Evolutionary conservation across 1,140 invertebrate genomes (phyloP).

Genomic region (Heliconius hermathena): DNA sequence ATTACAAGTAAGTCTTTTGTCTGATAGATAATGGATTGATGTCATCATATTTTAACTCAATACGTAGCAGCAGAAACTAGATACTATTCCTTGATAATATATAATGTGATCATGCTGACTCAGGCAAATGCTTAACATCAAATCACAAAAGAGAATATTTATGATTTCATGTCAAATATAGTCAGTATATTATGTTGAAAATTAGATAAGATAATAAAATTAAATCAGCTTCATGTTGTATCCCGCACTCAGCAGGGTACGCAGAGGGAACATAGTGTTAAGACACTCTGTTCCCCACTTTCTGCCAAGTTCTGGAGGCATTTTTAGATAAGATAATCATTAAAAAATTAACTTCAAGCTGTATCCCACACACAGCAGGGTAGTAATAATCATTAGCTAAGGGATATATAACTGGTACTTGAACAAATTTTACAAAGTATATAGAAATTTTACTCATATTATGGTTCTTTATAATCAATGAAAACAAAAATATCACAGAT

Average conservation of each 20-base stretch:
- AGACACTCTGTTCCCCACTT: no score
- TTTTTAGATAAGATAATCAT: not conserved
- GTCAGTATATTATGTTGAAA: not conserved
- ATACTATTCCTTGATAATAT: not conserved
- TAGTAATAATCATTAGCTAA: not conserved
- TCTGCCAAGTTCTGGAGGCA: no score
- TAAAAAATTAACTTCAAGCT: no score
- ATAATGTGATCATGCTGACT: not conserved
- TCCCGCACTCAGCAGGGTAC: no score
- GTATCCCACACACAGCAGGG: no score
- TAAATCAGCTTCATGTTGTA: no score
- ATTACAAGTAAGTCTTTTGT: no score
- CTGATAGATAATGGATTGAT: no score
- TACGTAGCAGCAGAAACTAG: no score
- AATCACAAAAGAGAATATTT: no score
- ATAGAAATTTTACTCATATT: not conserved
- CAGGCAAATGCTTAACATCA: not conserved
- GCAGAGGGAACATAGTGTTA: no score
- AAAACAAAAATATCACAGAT: conserved; percentile 49
- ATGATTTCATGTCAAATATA: not conserved
- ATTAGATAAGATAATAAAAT: not conserved
- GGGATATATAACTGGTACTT: conserved; percentile 1
- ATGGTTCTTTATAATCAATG: conserved; percentile 12
- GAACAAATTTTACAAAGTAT: conserved; percentile 4
- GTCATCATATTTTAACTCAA: no score